Conservation (phyloP, 2,888 invertebrate genomes). For the Drosophila nr. medialis region DNA sequence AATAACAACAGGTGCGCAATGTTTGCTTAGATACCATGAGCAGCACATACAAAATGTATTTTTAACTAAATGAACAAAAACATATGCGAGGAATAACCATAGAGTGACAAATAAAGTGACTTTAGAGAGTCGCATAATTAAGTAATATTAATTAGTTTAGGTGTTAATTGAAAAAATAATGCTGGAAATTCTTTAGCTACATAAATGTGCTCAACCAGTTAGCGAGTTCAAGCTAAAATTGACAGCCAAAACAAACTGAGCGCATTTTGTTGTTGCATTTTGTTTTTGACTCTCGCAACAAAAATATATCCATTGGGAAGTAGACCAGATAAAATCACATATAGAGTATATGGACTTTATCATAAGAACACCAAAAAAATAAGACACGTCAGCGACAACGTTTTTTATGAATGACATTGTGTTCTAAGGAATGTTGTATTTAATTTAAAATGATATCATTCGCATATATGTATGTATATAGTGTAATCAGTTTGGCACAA, state of each 20-base stretch:
- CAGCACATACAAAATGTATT: constrained; percentile 6
- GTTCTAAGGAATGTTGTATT: constrained; percentile 17
- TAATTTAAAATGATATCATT: constrained; percentile 47
- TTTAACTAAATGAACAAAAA: constrained; percentile 21
- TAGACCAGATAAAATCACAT: constrained; percentile 8
- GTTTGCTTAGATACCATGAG: constrained; percentile 12
- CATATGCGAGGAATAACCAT: constrained; percentile 7
- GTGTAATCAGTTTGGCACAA: constrained; percentile 7
- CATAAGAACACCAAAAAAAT: constrained; percentile 16
- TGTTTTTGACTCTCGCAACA: constrained; percentile 1
- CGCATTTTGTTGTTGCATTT: neutral
- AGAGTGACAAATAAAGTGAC: neutral
- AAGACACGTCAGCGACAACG: constrained; percentile 14
- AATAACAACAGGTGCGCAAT: constrained; percentile 38
- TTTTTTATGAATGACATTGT: constrained; percentile 28
- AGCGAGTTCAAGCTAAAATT: constrained; percentile 55
- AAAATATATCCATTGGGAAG: constrained; percentile 20
- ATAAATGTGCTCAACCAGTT: constrained; percentile 41
- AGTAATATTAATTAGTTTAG: constrained; percentile 17
- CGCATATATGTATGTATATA: neutral
- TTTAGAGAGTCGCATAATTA: constrained; percentile 8
- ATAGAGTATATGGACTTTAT: neutral
- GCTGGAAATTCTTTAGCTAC: constrained; percentile 7
- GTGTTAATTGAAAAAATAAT: constrained; percentile 18
- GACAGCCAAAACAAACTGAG: constrained; percentile 25